Evolutionary conservation across 1,140 invertebrate genomes (phyloP).

Genomic region (Stenopsyche tienmushanensis): DNA sequence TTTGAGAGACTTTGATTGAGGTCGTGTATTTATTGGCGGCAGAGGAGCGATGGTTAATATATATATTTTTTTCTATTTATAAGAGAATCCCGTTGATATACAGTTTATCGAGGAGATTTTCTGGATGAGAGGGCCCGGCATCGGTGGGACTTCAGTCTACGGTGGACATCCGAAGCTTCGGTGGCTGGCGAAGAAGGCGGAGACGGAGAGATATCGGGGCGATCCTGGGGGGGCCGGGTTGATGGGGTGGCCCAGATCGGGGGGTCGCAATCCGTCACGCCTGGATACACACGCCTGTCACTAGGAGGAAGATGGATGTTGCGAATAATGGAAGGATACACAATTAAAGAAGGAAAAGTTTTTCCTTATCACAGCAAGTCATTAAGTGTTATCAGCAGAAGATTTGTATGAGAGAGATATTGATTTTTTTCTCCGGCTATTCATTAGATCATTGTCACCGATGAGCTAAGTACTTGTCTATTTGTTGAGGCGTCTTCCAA

Average conservation of each 20-base stretch:
- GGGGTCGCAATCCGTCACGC: slow-evolving; percentile 35
- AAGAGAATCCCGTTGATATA: not conserved
- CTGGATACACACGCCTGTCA: slow-evolving; percentile 38
- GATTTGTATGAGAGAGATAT: slow-evolving; percentile 19
- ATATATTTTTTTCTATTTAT: not conserved
- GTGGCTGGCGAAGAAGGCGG: not conserved
- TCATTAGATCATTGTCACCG: too few relatives aligned
- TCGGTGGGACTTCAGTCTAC: too few relatives aligned
- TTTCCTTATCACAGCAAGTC: slow-evolving; percentile 37
- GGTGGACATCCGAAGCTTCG: slow-evolving; percentile 1
- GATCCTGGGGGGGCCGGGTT: not conserved
- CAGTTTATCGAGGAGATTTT: slow-evolving; percentile 3
- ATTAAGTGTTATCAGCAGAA: slow-evolving; percentile 35
- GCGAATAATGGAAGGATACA: slow-evolving; percentile 37
- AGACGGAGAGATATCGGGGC: not conserved
- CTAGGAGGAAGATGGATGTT: slow-evolving; percentile 39
- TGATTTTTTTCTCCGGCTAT: slow-evolving; percentile 1
- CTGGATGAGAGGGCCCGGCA: not conserved
- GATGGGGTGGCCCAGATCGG: slow-evolving; percentile 7
- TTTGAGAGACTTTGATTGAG: too few relatives aligned
- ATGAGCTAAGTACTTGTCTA: too few relatives aligned
- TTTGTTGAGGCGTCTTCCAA: too few relatives aligned
- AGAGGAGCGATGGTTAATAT: too few relatives aligned
- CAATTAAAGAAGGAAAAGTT: slow-evolving; percentile 40
- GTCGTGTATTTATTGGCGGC: too few relatives aligned